Conservation (phyloP, 1,140 invertebrate species). For the Rhagoletis zephyria region DNA sequence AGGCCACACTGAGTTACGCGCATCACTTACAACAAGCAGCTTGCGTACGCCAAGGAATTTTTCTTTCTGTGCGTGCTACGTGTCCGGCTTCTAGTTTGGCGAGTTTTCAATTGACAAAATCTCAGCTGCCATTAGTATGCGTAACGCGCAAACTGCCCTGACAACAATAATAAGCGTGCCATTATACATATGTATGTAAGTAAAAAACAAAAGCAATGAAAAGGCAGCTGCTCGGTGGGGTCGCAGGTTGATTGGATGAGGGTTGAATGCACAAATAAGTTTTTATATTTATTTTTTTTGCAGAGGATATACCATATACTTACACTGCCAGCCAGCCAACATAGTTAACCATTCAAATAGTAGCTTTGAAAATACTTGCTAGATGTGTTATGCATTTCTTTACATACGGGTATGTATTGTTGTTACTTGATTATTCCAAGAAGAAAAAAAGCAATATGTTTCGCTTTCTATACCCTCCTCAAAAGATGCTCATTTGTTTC, state of each 20-base stretch:
- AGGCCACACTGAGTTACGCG: neutral
- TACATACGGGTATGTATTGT: too few relatives aligned
- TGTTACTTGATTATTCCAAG: too few relatives aligned
- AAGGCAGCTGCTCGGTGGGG: neutral
- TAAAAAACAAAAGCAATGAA: neutral
- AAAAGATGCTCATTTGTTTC: too few relatives aligned
- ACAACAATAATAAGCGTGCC: neutral
- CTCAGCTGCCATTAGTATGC: constrained; percentile 16
- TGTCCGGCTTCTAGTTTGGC: neutral
- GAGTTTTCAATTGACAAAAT: constrained; percentile 47
- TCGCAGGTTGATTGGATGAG: neutral
- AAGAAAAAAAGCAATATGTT: too few relatives aligned
- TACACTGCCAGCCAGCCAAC: too few relatives aligned
- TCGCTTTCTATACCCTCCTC: too few relatives aligned
- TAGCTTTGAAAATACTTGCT: too few relatives aligned
- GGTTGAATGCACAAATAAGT: neutral
- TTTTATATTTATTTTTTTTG: too few relatives aligned
- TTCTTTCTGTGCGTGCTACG: neutral
- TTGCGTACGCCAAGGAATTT: neutral
- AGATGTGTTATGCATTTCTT: too few relatives aligned
- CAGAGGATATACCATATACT: too few relatives aligned
- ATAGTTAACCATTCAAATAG: too few relatives aligned
- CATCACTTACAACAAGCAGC: neutral
- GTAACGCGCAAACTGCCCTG: constrained; percentile 10
- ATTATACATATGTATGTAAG: too few relatives aligned